phyloP scores from a whole-genome alignment of 2,888 invertebrate genomes.

The Uropetala carovei region DNA sequence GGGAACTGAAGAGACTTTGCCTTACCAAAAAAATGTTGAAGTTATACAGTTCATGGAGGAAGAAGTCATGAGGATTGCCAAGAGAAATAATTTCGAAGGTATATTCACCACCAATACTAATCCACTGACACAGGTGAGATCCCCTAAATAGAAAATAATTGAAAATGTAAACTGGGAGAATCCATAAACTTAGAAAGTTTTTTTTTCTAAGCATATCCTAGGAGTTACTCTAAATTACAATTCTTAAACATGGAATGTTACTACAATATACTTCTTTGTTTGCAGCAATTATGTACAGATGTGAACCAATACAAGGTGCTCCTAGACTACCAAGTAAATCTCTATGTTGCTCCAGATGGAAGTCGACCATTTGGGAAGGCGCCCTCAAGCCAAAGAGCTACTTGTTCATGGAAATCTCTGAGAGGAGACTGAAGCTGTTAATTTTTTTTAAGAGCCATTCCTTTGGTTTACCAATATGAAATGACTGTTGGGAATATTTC shows the following conservation, averaged over 20 bases:
- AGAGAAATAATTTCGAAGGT: conserved; percentile 81
- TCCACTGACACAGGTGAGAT: conserved; percentile 87
- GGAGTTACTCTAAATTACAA: neutral
- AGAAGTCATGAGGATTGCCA: conserved; percentile 83
- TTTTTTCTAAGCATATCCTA: neutral
- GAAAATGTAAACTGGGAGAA: neutral
- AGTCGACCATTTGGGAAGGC: conserved; percentile 85
- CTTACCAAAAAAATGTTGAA: conserved; percentile 85
- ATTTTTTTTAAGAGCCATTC: no score
- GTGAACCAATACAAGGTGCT: conserved; percentile 87
- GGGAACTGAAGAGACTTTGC: conserved; percentile 84
- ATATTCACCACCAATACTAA: conserved; percentile 93
- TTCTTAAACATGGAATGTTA: neutral
- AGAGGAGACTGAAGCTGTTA: neutral
- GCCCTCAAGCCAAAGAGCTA: conserved; percentile 85
- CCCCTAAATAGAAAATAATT: neutral
- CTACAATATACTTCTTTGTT: conserved; percentile 68
- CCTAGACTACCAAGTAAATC: conserved; percentile 88
- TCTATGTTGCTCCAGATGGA: conserved; percentile 84
- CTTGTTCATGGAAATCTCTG: conserved; percentile 85
- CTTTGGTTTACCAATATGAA: no score
- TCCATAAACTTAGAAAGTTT: neutral
- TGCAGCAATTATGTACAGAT: conserved; percentile 88
- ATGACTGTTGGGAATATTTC: no score
- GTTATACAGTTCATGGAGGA: conserved; percentile 88